Base-by-base conservation (phyloP, 2,888 invertebrate species). In the Boloria selene region DNA sequence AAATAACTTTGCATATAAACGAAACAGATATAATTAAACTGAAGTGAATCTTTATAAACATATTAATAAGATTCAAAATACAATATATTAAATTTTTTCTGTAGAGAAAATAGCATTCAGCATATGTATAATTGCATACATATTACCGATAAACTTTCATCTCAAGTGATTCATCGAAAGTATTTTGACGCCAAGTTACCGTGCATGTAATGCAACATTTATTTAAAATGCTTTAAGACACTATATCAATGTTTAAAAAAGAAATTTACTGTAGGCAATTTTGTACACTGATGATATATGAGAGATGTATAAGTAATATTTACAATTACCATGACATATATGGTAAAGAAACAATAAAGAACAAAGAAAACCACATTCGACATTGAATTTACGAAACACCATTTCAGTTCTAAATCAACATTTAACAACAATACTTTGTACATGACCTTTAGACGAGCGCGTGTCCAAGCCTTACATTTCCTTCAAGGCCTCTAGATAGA, bases 131-230 rank as follows among this genome's bases (percentile, higher is more conserved):
- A 38, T 38, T 38, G 31, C 31, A 38, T 38, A 38, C 31, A 10
- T 38, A 38, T 7, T 38, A 38, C 31, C 79, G 72, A 62, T 72
- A 70, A 81, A 84, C 83, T 86, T 86, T 86, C 83, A 79, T 84
- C 79, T 69, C 63, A 72, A 71, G 73, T 66, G 61, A 47, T 58
- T 65, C 70, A 80, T 80, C 72, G 84, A 84, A 86, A 22, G 44
- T 50, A 5, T 50, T 50, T 14, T 50, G 4, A 13, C 13, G 22
- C 31, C 31, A 10, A 10, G 10, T 38, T 38, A 38, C 31, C 7
- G 10, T 38, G 31, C 31, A 38, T 38, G 31, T 38, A 38, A 38
- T 38, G 31, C 31, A 38, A 38, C 31, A 38, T 38, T 38, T 38
- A 7, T 38, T 38, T 38, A 38, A 38, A 38, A 38, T 38, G 10